Evolutionary conservation across 1,140 invertebrate species (phyloP).

Genomic region (Carposina sasakii): DNA sequence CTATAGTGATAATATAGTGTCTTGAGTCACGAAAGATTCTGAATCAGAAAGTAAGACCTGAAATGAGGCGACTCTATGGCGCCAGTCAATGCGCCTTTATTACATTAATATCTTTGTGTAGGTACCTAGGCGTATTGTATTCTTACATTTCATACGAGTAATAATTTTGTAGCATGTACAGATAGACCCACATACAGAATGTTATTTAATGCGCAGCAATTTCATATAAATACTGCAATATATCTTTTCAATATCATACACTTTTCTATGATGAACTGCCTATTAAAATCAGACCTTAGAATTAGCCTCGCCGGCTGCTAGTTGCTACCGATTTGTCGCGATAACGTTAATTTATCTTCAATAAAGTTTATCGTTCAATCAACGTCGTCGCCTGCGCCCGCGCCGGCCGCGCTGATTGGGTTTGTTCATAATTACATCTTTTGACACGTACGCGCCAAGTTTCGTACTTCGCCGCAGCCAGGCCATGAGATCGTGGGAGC

Average conservation of each 20-base stretch:
- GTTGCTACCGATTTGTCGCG: conserved; percentile 65
- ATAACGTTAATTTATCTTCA: conserved; percentile 63
- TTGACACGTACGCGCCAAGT: conserved; percentile 70
- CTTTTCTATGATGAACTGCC: too few species aligned
- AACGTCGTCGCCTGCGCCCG: conserved; percentile 55
- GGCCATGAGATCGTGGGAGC: conserved; percentile 66
- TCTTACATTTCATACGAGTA: too few species aligned
- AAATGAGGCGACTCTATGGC: conserved; percentile 38
- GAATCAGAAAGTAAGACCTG: conserved; percentile 47
- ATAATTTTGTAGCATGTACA: too few species aligned
- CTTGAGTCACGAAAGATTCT: conserved; percentile 39
- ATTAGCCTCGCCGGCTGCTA: conserved; percentile 36
- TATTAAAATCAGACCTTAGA: too few species aligned
- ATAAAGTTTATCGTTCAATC: conserved; percentile 72
- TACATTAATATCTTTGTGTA: too few species aligned
- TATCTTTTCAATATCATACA: conserved; percentile 15
- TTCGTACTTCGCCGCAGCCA: conserved; percentile 61
- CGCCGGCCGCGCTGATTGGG: conserved; percentile 59
- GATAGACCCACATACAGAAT: too few species aligned
- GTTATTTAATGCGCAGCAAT: too few species aligned
- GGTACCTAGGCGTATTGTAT: too few species aligned
- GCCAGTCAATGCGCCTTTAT: too few species aligned
- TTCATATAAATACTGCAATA: too few species aligned
- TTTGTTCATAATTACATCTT: conserved; percentile 73
- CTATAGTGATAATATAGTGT: too few species aligned